phyloP scores from a whole-genome alignment of 2,113 vertebrate species.

The Dinomys branickii region DNA sequence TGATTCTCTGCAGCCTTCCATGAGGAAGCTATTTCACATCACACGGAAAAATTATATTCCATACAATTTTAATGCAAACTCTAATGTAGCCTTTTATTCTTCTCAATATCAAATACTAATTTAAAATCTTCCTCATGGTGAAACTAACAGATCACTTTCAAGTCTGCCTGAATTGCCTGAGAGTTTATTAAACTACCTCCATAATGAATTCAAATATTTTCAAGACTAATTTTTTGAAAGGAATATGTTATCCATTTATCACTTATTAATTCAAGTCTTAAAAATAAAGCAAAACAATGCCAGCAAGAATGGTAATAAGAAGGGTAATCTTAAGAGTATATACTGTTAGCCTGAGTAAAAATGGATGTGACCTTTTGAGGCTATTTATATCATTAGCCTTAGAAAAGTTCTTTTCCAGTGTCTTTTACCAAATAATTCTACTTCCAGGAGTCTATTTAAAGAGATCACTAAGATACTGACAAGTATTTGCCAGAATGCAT shows the following conservation, averaged over 20 bases:
- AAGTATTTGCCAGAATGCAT: slow-evolving; percentile 11
- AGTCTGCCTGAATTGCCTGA: slow-evolving; percentile 59
- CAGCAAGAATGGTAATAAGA: not conserved
- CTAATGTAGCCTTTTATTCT: slow-evolving; percentile 74
- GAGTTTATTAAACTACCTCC: slow-evolving; percentile 67
- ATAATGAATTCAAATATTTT: slow-evolving; percentile 62
- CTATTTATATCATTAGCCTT: slow-evolving; percentile 24
- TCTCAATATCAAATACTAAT: slow-evolving; percentile 81
- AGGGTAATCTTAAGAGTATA: not conserved
- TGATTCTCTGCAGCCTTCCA: slow-evolving; percentile 42
- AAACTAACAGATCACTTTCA: slow-evolving; percentile 75
- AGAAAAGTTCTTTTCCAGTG: slow-evolving; percentile 29
- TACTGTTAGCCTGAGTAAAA: not conserved
- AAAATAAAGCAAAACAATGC: slow-evolving; percentile 47
- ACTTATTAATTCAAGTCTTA: slow-evolving; percentile 58
- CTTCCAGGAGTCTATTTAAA: slow-evolving; percentile 50
- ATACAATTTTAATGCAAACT: slow-evolving; percentile 75
- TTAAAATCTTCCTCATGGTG: slow-evolving; percentile 71
- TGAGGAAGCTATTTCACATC: slow-evolving; percentile 11
- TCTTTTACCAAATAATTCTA: slow-evolving; percentile 52
- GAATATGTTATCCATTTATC: not conserved
- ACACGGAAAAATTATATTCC: slow-evolving; percentile 70
- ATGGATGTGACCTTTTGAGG: not conserved
- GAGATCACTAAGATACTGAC: not conserved
- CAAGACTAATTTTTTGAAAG: slow-evolving; percentile 54